Percentiles rank a stretch among this genome's conserved stretches.
phyloP scores from a whole-genome alignment of 2,888 invertebrate genomes.

The Anticlea derivata region DNA sequence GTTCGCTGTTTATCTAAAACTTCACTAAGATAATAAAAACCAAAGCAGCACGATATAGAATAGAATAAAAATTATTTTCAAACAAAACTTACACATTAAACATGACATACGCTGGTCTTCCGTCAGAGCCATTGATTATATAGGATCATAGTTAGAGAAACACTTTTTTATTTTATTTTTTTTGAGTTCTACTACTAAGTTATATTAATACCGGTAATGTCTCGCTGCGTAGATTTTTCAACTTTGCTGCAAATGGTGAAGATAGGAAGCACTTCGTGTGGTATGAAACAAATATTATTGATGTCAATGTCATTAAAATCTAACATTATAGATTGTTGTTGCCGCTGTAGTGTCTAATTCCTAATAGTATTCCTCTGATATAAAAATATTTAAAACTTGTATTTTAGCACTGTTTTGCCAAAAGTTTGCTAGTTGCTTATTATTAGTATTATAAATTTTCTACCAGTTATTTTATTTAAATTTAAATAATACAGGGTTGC shows the following conservation, averaged over 20 bases:
- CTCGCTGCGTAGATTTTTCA: constrained; percentile 55
- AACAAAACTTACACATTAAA: too few species aligned
- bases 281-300: constrained; percentile 40
- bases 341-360: constrained; percentile 14
- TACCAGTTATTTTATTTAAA: neutral
- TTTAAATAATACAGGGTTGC: too few species aligned
- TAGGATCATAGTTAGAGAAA: too few species aligned
- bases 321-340: constrained; percentile 3
- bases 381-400: neutral
- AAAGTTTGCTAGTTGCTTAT: constrained; percentile 2
- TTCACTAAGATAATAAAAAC: too few species aligned
- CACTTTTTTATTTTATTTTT: neutral
- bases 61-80: too few species aligned
- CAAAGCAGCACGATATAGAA: too few species aligned
- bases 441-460: neutral
- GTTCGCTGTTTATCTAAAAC: too few species aligned
- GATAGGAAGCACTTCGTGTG: constrained; percentile 28
- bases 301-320: constrained; percentile 26
- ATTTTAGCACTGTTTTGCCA: neutral
- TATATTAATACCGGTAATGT: constrained; percentile 16
- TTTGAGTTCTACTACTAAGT: neutral
- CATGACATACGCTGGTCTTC: too few species aligned
- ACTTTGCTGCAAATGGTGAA: constrained; percentile 48
- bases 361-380: constrained; percentile 10
- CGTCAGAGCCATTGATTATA: too few species aligned